Evolutionary conservation across 1,140 invertebrate species (phyloP).

Genomic region (Dryas iulia): DNA sequence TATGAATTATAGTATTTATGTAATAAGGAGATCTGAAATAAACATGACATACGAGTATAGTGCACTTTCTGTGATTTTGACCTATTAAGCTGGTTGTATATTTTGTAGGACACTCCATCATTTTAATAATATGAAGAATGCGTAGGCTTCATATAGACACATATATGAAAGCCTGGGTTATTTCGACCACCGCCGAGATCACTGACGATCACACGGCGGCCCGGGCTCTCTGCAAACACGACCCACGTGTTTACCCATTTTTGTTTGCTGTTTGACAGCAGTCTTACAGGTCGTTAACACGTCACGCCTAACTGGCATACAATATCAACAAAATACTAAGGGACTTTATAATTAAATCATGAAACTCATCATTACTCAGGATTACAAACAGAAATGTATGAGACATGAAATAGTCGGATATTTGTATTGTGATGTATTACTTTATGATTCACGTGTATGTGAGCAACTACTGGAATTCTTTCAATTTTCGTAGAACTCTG

Average conservation of each 20-base stretch:
- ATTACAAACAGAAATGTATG: slow-evolving; percentile 34
- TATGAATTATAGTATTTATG: too few species aligned
- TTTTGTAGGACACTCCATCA: neutral
- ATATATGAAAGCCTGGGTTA: neutral
- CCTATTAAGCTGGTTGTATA: neutral
- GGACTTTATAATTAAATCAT: slow-evolving; percentile 51
- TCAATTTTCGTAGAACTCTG: too few species aligned
- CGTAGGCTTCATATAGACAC: slow-evolving; percentile 3
- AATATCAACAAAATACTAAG: slow-evolving; percentile 40
- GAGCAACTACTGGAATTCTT: too few species aligned
- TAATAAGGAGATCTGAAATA: too few species aligned
- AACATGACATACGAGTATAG: too few species aligned
- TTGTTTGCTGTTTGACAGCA: slow-evolving; percentile 77
- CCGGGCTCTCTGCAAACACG: slow-evolving; percentile 55
- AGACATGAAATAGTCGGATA: slow-evolving; percentile 43
- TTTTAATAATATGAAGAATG: neutral
- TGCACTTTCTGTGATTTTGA: too few species aligned
- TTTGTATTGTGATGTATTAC: slow-evolving; percentile 30
- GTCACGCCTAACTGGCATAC: slow-evolving; percentile 65
- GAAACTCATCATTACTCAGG: slow-evolving; percentile 43
- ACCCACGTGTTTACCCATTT: slow-evolving; percentile 32
- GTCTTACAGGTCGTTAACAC: slow-evolving; percentile 76
- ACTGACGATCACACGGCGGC: slow-evolving; percentile 56
- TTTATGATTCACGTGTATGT: neutral
- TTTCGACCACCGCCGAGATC: slow-evolving; percentile 55